Conservation (phyloP, 2,888 invertebrate genomes). For the Mamestra brassicae region DNA sequence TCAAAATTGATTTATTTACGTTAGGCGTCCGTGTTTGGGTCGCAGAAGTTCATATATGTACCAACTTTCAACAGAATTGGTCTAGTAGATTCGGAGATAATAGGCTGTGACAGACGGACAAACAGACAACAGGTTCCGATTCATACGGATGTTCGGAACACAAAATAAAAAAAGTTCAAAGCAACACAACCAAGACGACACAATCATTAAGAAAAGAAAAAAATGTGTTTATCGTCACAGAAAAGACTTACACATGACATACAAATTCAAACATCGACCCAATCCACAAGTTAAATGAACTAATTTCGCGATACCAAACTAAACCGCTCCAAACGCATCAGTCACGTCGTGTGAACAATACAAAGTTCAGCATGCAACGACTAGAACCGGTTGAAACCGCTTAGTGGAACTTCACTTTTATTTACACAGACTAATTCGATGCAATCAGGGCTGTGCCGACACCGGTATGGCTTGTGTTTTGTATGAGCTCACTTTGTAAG, state of each 20-base stretch:
- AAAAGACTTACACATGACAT: too few relatives aligned
- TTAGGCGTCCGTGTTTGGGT: too few relatives aligned
- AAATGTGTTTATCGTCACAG: too few relatives aligned
- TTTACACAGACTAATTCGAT: slow-evolving; percentile 65
- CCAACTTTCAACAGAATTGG: too few relatives aligned
- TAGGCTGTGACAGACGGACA: too few relatives aligned
- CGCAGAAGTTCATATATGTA: too few relatives aligned
- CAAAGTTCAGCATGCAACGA: slow-evolving; percentile 59
- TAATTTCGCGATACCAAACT: slow-evolving; percentile 25
- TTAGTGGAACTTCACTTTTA: slow-evolving; percentile 66
- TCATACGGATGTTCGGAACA: too few relatives aligned
- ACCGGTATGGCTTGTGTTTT: not conserved
- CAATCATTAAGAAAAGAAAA: not conserved
- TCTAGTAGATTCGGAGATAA: too few relatives aligned
- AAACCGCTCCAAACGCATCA: slow-evolving; percentile 43
- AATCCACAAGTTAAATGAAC: slow-evolving; percentile 6
- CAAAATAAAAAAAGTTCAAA: too few relatives aligned
- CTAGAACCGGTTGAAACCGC: slow-evolving; percentile 61
- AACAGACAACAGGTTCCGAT: not conserved
- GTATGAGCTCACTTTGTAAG: slow-evolving; percentile 16
- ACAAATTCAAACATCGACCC: slow-evolving; percentile 11
- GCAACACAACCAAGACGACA: not conserved
- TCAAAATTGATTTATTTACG: too few relatives aligned
- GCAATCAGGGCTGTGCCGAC: slow-evolving; percentile 62
- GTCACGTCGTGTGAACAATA: slow-evolving; percentile 57